Percentiles rank a stretch among this genome's conserved stretches.
phyloP scores from a whole-genome alignment of 2,113 vertebrate genomes.

The Brachypodius melanocephalos region DNA sequence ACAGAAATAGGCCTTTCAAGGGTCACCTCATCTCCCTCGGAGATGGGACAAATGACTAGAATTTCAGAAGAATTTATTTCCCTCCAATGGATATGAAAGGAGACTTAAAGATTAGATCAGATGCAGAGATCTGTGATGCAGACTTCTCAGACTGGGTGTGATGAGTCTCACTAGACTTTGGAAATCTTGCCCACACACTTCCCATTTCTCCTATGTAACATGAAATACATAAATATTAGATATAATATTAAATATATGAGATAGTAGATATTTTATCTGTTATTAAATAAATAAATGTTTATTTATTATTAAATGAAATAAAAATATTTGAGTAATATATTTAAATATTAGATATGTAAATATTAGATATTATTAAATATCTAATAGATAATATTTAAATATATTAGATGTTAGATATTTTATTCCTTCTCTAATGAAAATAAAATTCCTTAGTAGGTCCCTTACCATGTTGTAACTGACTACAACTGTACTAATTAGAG shows the following conservation, averaged over 20 bases:
- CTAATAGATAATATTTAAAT: too few relatives aligned
- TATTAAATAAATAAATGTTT: too few relatives aligned
- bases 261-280: neutral
- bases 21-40: neutral
- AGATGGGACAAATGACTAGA: neutral
- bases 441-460: neutral
- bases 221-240: neutral
- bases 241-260: neutral
- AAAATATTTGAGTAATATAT: too few relatives aligned
- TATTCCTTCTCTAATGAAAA: neutral
- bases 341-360: too few relatives aligned
- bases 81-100: slow-evolving; percentile 7
- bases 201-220: neutral
- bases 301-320: too few relatives aligned
- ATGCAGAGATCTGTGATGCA: neutral
- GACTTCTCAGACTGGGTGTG: neutral
- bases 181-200: neutral
- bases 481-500: neutral
- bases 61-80: slow-evolving; percentile 38
- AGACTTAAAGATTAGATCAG: neutral
- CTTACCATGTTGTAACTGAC: neutral
- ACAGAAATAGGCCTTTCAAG: slow-evolving; percentile 44
- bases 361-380: neutral
- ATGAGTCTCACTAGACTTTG: neutral
- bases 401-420: neutral